A percentile compares a stretch with the other conserved stretches of the same genome.
phyloP scores from a whole-genome alignment of 2,113 vertebrate genomes.

The Centropus bengalensis region DNA sequence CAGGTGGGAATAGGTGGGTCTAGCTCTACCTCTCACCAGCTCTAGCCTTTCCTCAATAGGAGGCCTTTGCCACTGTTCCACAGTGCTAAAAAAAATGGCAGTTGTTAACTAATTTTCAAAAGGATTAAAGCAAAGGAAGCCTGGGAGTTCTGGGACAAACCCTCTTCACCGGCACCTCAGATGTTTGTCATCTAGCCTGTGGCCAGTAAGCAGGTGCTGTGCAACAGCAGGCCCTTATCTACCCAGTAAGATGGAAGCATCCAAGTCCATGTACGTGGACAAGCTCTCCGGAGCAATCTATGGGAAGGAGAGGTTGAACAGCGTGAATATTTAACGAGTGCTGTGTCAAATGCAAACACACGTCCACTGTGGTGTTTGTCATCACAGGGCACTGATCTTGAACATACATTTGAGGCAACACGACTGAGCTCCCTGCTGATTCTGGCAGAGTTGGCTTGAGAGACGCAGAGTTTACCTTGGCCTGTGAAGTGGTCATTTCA shows the following conservation, averaged over 20 bases:
- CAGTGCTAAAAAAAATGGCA: not conserved
- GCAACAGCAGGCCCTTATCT: not conserved
- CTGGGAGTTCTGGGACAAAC: not conserved
- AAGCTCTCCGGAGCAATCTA: not conserved
- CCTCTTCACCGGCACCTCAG: not conserved
- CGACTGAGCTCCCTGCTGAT: not conserved
- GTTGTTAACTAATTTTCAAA: not conserved
- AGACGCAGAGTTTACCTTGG: slow-evolving; percentile 14
- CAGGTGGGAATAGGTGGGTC: not conserved
- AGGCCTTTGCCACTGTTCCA: not conserved
- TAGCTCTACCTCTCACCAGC: not conserved
- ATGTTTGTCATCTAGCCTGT: not conserved
- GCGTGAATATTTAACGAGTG: slow-evolving; percentile 38
- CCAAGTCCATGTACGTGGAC: not conserved
- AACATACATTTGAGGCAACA: not conserved
- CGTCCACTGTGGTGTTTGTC: not conserved
- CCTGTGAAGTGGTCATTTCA: slow-evolving; percentile 4
- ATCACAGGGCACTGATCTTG: not conserved
- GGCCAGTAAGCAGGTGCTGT: not conserved
- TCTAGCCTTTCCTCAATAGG: not conserved
- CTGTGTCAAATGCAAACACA: slow-evolving; percentile 24
- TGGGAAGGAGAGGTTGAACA: not conserved
- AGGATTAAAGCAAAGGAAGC: not conserved
- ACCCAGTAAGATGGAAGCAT: not conserved
- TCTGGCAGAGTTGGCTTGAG: not conserved